Conservation (phyloP, 1,140 invertebrate genomes). For the Papilio polyxenes region DNA sequence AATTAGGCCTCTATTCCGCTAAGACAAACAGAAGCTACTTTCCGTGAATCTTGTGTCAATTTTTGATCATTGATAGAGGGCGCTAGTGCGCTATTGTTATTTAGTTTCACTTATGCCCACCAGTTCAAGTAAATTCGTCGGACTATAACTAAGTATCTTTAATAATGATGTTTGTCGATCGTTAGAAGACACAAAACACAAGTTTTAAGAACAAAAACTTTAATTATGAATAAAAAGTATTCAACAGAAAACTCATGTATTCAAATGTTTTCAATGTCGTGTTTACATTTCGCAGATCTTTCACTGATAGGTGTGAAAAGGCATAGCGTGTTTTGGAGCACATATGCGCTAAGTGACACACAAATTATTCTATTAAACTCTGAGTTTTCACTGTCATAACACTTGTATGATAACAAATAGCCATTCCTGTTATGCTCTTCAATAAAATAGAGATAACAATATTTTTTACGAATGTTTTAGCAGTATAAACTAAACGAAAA, state of each 20-base stretch:
- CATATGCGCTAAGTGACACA: neutral
- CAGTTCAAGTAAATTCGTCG: too few species aligned
- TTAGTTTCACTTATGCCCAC: too few species aligned
- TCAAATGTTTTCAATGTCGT: neutral
- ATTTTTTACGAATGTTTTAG: neutral
- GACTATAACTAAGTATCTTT: too few species aligned
- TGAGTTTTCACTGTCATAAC: neutral
- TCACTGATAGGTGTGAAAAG: neutral
- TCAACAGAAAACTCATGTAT: neutral
- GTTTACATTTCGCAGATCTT: neutral
- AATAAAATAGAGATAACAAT: neutral
- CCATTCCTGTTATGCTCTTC: neutral
- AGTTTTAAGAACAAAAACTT: neutral
- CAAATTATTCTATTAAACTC: neutral
- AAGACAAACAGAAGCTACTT: too few species aligned
- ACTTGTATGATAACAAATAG: neutral
- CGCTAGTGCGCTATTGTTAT: too few species aligned
- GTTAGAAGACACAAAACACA: too few species aligned
- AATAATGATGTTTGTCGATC: too few species aligned
- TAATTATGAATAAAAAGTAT: neutral
- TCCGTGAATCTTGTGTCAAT: too few species aligned
- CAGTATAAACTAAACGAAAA: neutral
- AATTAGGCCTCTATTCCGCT: too few species aligned
- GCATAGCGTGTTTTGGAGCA: neutral
- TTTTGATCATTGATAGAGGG: too few species aligned